Base-by-base conservation (phyloP, 2,888 invertebrate species). In the Crossocerus cetratus region DNA sequence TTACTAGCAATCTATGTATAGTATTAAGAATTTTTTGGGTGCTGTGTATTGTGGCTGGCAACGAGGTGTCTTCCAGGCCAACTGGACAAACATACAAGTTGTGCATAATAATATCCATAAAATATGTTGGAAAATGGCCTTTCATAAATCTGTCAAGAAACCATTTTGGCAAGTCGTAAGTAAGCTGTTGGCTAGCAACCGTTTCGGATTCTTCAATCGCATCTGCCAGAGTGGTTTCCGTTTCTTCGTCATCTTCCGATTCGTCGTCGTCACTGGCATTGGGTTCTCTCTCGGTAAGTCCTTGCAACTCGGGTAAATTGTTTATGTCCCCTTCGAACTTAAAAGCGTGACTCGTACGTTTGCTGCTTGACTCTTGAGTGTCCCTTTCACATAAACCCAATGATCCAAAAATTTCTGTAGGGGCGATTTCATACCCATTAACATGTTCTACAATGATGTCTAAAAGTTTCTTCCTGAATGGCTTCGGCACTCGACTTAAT, bases 1-100 rank as follows among this genome's bases (percentile, higher is more conserved):
- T 72, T 14, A 68, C 82, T 2, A 93, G 68, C 18, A 93, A 72
- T 2, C 90, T 87, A 76, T 92, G 94, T 61, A 94, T 92, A 71
- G 93, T 93, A 80, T 91, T 90, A 49, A 96, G 83, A 74, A 96
- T 93, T 14, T 93, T 92, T 74, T 94, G 85, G 42, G 93, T 92
- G 65, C 93, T 92, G 5, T 92, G 84, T 80, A 93, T 93, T 5
- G 94, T 92, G 74, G 94, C 93, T 3, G 92, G 91, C 57, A 92
- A 92, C 2, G 89, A 88, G 83, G 93, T 93, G 87, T 95, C 93
- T 88, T 96, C 96, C 4, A 95, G 93, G 91, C 95, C 95, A 0
- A 94, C 94, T 61, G 92, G 92, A 78, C 93, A 94, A 73, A 95
- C 93, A 83, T 94, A 93, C 57, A 93, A 91, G 71, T 93, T 92